Evolutionary conservation across 2,797 vertebrate species (phyloP), one percentile per base, ranked within the genome.

Genomic region (Pyrocephalus nanus): DNA sequence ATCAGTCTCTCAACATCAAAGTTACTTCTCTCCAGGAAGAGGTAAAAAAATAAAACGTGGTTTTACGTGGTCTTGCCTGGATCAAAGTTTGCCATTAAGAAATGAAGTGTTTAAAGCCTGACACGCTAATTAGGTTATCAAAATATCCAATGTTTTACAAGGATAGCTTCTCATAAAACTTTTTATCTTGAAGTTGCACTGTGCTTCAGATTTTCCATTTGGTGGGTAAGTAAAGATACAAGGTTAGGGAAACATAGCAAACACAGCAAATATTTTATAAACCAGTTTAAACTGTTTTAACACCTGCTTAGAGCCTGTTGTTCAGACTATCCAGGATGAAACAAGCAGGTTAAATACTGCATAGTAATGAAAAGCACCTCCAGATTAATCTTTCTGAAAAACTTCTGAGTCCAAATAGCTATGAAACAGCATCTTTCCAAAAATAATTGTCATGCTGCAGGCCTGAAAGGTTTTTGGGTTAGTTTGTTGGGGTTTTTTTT

Each of bases 11-110:
- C 21, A 93, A 99, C 70, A 84, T 97, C 57, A 98, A 99, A 96
- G 98, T 99, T 60, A 88, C 97, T 17, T 97, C 97, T 91, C 98
- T 99, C 19, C 98, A 99, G 95, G 99, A 99, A 79, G 99, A 99
- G 99, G 99, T 99, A 98, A 95, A 92, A 98, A 93, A 92, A 67
- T 11, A 86, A 82, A 43, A 70, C 2, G 3, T 51, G 9, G 34
- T 25, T 69, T 81, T 62, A 34, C 1, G 1, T 29, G 17, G n/a
- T 83, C 40, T 83, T 86, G 19, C 50, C 42, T 62, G 86, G 55
- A 15, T 84, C 23, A 84, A 90, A 66, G 26, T 13, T 72, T 15
- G 17, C 21, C 7, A 15, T 26, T 73, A 38, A 70, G 48, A 81
- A 75, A 45, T 2, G 0, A 53, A 54, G 40, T 43, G 8, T 67